Evolutionary conservation across 2,888 invertebrate genomes (phyloP), one percentile per base, ranked within the genome.

Genomic region (Pseudoips prasinana): DNA sequence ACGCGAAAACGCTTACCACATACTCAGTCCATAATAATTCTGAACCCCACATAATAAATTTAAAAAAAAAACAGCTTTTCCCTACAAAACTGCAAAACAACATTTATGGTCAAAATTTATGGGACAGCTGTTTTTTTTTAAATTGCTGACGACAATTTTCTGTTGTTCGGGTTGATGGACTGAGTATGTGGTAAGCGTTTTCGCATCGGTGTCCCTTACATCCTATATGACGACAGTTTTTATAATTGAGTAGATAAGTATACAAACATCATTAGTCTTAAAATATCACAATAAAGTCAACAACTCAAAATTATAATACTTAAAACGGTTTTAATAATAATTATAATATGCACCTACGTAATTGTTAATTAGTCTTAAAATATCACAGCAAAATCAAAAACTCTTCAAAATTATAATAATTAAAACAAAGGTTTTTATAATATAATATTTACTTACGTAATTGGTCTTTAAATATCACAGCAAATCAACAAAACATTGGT

Each of bases 31-130:
- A 26, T 33, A 33, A 33, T 33, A 33, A 33, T 33, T 33, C 33
- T 33, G 33, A 33, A 33, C 33, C 33, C 33, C 33, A 33, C 33
- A 33, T 33, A 33, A 33, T 33, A 33, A 33, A 33, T 33, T n/a
- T 27, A 33, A 33, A 33, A 31, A 24, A 33, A 33, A 33, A 33
- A 33, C 33, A 33, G 33, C 33, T 33, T 33, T 33, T 33, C 33
- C 33, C 33, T 33, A 33, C 33, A 33, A 33, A 33, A 33, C 33
- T 33, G 32, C 32, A 32, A 32, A 32, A 32, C 32, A 32, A 32
- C 32, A 32, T 32, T 32, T 32, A 32, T 33, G 33, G 33, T 33
- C 33, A 33, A 33, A 33, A 33, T 33, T 33, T 33, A 33, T 33
- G 33, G 33, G 33, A 33, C 33, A 33, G 33, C 33, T 33, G 33